Base-by-base conservation (phyloP, 2,797 vertebrate species). In the Gorsachius magnificus region DNA sequence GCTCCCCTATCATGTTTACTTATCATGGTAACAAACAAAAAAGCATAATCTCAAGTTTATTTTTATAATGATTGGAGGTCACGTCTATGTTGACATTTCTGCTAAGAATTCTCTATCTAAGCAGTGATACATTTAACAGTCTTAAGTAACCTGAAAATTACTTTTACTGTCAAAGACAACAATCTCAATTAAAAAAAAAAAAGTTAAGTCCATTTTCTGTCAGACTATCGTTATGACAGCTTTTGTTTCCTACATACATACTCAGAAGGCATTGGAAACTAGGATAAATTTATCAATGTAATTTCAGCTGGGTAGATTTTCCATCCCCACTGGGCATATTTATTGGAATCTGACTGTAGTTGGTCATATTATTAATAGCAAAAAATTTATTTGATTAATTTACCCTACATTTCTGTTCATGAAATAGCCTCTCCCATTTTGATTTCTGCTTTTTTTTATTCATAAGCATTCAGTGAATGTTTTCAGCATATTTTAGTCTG, bases 301-400 rank as follows among this genome's bases (percentile, higher is more conserved):
- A 90, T 91, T 94, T 94, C 87, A 76, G 16, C 56, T 83, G 61
- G 36, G 78, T 71, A 83, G 35, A 65, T 84, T 95, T 95, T 95
- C 89, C 90, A 92, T 87, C 50, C 57, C 78, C 69, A 70, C 53
- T 33, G 81, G 75, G 81, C 53, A 58, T 81, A 77, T 93, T 95
- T 94, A 94, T 94, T 93, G 79, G 78, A 92, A 50, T 81, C 50
- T 87, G 50, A 83, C 53, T 69, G 50, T 87, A 94, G 83, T 78
- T 75, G 22, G 72, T 68, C 78, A 92, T 29, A 86, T 94, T 90
- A 94, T 91, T 94, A 96, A 95, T 66, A 93, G 71, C n/a, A 72
- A 92, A 83, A 46, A 78, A 95, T 96, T 85, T 72, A 77, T 92
- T 87, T 92, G 81, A 95, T 89, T 94, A 88, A 95, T 95, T 90